These are phyloP conservation scores for Helicoverpa armigera DNA, from an alignment of 1,140 invertebrate species.

Conservation along the genomic window DNA sequence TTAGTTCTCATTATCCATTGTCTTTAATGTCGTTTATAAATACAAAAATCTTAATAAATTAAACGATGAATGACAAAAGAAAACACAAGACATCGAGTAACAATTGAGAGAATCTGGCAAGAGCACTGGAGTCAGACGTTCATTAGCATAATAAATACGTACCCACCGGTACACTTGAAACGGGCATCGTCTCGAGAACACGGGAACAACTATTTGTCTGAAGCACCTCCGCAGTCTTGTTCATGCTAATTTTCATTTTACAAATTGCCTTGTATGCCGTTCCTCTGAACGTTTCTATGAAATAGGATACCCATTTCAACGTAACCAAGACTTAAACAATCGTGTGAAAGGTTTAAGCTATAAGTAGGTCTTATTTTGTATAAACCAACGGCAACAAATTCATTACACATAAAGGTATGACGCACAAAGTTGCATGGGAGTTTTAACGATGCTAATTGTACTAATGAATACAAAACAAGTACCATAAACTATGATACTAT, in stretches of 20 bases:
- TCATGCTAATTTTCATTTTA: conserved; percentile 73
- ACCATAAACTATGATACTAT: too few relatives aligned
- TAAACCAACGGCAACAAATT: not conserved
- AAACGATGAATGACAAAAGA: conserved; percentile 14
- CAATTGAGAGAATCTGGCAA: conserved; percentile 56
- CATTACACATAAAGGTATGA: not conserved
- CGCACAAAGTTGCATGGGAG: not conserved
- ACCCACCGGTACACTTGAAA: conserved; percentile 59
- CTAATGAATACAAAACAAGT: not conserved
- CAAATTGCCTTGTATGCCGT: conserved; percentile 62
- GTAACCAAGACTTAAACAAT: conserved; percentile 20
- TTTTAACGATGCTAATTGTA: not conserved
- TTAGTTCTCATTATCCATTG: not conserved
- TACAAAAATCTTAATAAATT: conserved; percentile 11
- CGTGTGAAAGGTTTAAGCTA: conserved; percentile 13
- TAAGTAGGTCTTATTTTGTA: not conserved
- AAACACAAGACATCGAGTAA: conserved; percentile 33
- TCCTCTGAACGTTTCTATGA: conserved; percentile 42
- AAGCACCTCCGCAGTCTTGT: conserved; percentile 61
- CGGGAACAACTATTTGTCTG: conserved; percentile 62
- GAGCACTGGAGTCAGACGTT: conserved; percentile 65
- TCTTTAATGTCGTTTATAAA: conserved; percentile 2
- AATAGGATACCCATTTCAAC: conserved; percentile 38
- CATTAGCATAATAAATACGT: conserved; percentile 77
- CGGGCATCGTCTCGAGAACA: conserved; percentile 60